Percentiles rank a stretch among this genome's conserved stretches.
These are phyloP conservation scores for Stomorhina lunata DNA, from an alignment of 2,888 invertebrate species.

Conservation along the genomic window DNA sequence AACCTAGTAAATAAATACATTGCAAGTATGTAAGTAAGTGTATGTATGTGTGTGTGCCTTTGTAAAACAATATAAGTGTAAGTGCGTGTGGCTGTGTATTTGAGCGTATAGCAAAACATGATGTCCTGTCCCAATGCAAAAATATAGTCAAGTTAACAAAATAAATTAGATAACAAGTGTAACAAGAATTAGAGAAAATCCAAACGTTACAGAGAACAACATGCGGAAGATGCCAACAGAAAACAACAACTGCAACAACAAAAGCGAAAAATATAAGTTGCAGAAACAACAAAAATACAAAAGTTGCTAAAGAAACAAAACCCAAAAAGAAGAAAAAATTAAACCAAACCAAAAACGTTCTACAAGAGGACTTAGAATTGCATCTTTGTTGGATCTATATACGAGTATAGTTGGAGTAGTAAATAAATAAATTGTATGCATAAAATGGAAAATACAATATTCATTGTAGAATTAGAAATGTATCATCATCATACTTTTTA, in stretches of 20 bases:
- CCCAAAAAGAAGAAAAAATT: not conserved
- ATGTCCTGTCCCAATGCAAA: constrained; percentile 46
- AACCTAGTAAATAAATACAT: too few relatives aligned
- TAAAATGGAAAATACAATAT: constrained; percentile 16
- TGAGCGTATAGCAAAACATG: constrained; percentile 29
- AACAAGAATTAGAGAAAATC: constrained; percentile 46
- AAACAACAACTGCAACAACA: too few relatives aligned
- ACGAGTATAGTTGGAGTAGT: too few relatives aligned
- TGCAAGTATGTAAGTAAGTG: not conserved
- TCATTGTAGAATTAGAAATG: constrained; percentile 17
- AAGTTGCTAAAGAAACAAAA: not conserved
- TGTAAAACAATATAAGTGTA: not conserved
- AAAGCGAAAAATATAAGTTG: not conserved
- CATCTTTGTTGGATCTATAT: too few relatives aligned
- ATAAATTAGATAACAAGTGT: constrained; percentile 61
- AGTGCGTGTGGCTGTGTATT: not conserved
- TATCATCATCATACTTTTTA: constrained; percentile 53
- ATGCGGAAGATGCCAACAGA: constrained; percentile 13
- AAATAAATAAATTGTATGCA: constrained; percentile 10
- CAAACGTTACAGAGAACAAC: constrained; percentile 13
- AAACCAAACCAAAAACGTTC: not conserved
- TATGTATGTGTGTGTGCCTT: not conserved
- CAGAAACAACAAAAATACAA: not conserved
- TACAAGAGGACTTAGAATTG: not conserved
- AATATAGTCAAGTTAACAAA: constrained; percentile 53